Percentiles rank a stretch among this genome's conserved stretches.
Conservation (phyloP, 1,140 invertebrate species). For the Agrypnia vestita region DNA sequence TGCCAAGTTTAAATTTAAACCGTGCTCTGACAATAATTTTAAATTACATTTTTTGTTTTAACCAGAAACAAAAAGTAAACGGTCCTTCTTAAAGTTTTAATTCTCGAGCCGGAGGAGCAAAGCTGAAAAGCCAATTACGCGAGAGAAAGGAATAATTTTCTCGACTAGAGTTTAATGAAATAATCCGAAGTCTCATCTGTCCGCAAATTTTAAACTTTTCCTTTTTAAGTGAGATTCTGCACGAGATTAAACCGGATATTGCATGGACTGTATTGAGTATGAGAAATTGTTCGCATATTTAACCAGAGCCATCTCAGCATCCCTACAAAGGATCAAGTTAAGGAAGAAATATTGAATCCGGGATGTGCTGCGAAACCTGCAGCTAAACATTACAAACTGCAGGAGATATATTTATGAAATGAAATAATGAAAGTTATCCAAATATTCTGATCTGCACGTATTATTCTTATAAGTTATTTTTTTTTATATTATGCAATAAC, state of each 20-base stretch:
- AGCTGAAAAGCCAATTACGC: conserved; percentile 35
- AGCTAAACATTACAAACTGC: too few relatives aligned
- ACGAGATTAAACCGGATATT: conserved; percentile 23
- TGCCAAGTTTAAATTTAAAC: background rate
- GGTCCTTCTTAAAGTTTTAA: conserved; percentile 14
- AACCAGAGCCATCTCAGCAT: background rate
- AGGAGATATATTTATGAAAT: too few relatives aligned
- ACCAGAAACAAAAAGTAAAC: conserved; percentile 18
- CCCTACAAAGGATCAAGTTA: background rate
- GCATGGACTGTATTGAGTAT: conserved; percentile 18
- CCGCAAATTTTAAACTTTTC: conserved; percentile 28
- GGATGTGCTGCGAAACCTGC: too few relatives aligned
- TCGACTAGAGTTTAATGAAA: conserved; percentile 51
- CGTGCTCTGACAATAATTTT: conserved; percentile 2
- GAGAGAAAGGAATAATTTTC: conserved; percentile 40
- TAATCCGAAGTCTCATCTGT: conserved; percentile 48
- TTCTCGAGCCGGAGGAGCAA: background rate
- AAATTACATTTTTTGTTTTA: background rate
- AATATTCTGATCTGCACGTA: too few relatives aligned
- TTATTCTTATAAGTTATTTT: too few relatives aligned
- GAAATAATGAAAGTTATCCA: too few relatives aligned
- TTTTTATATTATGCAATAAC: too few relatives aligned
- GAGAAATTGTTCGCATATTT: conserved; percentile 11
- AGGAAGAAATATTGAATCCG: too few relatives aligned
- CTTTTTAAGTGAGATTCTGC: background rate